A percentile compares a stretch with the other conserved stretches of the same genome.
phyloP scores from a whole-genome alignment of 2,797 vertebrate species.

The Platyrinchus mystaceus region DNA sequence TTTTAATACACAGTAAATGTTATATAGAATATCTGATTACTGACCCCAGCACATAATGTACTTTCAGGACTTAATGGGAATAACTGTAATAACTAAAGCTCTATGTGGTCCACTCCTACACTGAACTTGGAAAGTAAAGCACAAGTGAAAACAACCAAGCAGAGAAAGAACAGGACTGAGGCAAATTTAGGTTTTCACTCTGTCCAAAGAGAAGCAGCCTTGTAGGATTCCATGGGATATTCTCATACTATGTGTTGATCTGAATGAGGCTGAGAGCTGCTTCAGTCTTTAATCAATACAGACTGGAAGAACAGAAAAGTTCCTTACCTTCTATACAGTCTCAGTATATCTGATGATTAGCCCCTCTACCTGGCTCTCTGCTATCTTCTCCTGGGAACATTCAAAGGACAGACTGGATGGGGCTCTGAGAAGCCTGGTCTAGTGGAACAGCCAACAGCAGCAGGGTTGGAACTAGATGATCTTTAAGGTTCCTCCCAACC shows the following conservation, averaged over 20 bases:
- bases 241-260: background rate
- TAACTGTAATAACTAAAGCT: background rate
- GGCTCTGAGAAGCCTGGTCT: background rate
- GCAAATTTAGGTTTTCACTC: background rate
- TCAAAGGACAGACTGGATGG: background rate
- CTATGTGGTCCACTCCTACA: background rate
- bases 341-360: background rate
- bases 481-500: background rate
- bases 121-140: background rate
- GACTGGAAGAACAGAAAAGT: background rate
- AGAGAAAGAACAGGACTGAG: background rate
- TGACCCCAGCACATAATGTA: background rate
- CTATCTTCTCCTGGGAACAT: background rate
- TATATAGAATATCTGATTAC: background rate
- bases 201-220: background rate
- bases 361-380: background rate
- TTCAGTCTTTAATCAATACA: background rate
- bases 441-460: background rate
- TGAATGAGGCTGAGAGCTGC: background rate
- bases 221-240: background rate
- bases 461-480: fast-evolving
- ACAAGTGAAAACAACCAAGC: background rate
- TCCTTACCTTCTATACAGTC: background rate
- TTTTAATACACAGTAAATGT: background rate
- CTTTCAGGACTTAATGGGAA: background rate